Percentiles rank a stretch among this genome's conserved stretches.
Evolutionary conservation across 2,888 invertebrate genomes (phyloP).

Genomic region (Apotomis capreana): DNA sequence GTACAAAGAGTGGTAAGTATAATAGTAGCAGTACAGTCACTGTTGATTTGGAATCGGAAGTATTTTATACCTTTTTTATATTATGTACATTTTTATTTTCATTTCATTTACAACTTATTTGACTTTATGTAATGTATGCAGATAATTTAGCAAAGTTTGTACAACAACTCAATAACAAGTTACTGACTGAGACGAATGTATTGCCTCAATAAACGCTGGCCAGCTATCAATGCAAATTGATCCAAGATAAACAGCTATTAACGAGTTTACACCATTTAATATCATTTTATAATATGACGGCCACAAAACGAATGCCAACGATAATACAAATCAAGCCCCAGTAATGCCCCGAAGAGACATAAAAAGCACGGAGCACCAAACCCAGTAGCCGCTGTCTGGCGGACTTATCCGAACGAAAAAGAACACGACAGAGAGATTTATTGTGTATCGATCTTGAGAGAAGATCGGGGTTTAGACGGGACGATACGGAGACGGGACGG

Average conservation of each 20-base stretch:
- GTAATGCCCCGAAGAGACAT: slow-evolving; percentile 49
- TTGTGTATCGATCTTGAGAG: slow-evolving; percentile 74
- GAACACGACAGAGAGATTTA: slow-evolving; percentile 68
- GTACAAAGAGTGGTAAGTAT: too few relatives aligned
- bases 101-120: too few relatives aligned
- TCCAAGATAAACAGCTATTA: background rate
- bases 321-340: slow-evolving; percentile 57
- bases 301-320: slow-evolving; percentile 41
- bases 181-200: too few relatives aligned
- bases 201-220: too few relatives aligned
- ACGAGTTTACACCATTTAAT: slow-evolving; percentile 5
- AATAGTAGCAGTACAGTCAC: too few relatives aligned
- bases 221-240: background rate
- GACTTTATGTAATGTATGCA: too few relatives aligned
- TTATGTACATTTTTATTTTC: too few relatives aligned
- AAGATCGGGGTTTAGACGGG: slow-evolving; percentile 59
- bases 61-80: too few relatives aligned
- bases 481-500: slow-evolving; percentile 16
- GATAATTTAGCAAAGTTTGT: too few relatives aligned
- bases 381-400: slow-evolving; percentile 72
- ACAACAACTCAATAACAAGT: too few relatives aligned
- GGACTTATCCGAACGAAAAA: slow-evolving; percentile 63
- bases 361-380: slow-evolving; percentile 55
- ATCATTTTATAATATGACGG: background rate
- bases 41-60: too few relatives aligned